Evolutionary conservation across 1,140 invertebrate genomes (phyloP).

Genomic region (Drosophila miranda): DNA sequence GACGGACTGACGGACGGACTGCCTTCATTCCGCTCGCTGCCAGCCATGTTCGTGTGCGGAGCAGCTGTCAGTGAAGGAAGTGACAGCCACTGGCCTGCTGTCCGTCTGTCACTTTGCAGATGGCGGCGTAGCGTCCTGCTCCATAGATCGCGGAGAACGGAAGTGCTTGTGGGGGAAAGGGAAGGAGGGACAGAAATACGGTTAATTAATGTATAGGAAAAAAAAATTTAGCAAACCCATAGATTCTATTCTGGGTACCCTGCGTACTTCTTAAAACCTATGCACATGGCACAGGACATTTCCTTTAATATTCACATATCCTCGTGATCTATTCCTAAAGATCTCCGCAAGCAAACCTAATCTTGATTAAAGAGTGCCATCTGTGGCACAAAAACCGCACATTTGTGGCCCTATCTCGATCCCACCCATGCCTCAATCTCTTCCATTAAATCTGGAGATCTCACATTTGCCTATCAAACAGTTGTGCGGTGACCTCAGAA

Average conservation of each 20-base stretch:
- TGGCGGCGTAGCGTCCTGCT: conserved; percentile 20
- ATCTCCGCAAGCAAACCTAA: conserved; percentile 1
- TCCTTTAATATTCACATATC: not conserved
- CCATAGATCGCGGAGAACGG: not conserved
- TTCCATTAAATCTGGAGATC: conserved; percentile 36
- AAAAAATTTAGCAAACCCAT: no score
- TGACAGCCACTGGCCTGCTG: conserved; percentile 46
- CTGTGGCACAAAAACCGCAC: conserved; percentile 40
- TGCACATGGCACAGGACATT: no score
- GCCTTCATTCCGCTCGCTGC: not conserved
- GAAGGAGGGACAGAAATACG: not conserved
- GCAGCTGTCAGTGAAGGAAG: conserved; percentile 63
- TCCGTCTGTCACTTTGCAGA: conserved; percentile 53
- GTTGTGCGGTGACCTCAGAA: conserved; percentile 16
- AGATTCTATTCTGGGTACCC: no score
- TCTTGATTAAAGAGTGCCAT: conserved; percentile 3
- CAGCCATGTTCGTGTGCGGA: conserved; percentile 53
- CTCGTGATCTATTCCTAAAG: not conserved
- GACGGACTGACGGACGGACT: not conserved
- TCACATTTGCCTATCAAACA: conserved; percentile 58
- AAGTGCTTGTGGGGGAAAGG: conserved; percentile 1
- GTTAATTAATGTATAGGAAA: no score
- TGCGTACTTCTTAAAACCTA: no score
- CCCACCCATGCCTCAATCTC: conserved; percentile 34
- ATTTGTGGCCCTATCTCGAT: conserved; percentile 3